Percentiles rank a stretch among this genome's conserved stretches.
Evolutionary conservation across 2,113 vertebrate species (phyloP).

Genomic region (Leptosomus discolor): DNA sequence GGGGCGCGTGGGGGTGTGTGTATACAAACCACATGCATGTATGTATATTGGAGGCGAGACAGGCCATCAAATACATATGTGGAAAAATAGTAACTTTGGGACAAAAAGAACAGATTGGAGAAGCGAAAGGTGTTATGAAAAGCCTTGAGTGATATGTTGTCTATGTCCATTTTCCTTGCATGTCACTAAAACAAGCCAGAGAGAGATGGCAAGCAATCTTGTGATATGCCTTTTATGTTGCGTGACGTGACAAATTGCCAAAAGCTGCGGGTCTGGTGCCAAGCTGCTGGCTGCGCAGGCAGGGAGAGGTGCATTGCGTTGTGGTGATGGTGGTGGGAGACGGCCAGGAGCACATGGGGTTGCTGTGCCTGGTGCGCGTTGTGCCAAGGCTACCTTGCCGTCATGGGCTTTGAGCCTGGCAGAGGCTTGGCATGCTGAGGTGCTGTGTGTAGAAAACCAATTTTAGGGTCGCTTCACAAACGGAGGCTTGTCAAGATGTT

Average conservation of each 20-base stretch:
- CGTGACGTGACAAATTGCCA: neutral
- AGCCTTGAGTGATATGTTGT: neutral
- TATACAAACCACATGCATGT: neutral
- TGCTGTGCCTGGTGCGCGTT: neutral
- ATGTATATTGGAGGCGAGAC: neutral
- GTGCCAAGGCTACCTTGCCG: neutral
- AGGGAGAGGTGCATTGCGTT: rapidly evolving
- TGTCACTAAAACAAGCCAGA: neutral
- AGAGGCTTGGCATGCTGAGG: neutral
- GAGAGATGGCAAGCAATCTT: neutral
- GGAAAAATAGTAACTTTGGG: neutral
- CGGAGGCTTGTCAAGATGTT: neutral
- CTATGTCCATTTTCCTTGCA: neutral
- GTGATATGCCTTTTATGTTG: neutral
- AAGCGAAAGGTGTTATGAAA: neutral
- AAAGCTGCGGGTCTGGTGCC: neutral
- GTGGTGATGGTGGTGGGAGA: neutral
- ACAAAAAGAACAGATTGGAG: neutral
- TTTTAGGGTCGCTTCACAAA: neutral
- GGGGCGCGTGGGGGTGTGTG: neutral
- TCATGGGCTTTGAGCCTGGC: neutral
- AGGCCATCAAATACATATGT: neutral
- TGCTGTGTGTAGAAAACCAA: neutral
- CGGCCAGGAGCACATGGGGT: neutral
- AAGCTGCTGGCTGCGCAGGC: neutral